These are phyloP conservation scores for Autographa gamma DNA, from an alignment of 2,888 invertebrate genomes.

Conservation along the genomic window DNA sequence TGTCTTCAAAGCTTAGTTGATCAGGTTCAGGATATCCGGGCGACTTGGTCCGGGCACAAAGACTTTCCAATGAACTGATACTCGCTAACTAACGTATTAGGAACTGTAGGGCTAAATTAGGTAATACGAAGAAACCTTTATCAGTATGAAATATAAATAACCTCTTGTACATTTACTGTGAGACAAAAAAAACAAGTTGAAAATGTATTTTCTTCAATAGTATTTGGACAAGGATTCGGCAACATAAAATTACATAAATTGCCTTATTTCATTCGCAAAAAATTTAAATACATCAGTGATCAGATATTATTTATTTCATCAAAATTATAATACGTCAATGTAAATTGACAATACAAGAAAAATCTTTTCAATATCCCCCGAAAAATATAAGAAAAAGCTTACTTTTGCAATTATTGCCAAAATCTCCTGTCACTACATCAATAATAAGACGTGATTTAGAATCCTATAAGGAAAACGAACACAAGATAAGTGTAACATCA, in stretches of 20 bases:
- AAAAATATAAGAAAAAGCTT: not conserved
- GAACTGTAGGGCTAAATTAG: constrained; percentile 12
- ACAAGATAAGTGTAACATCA: constrained; percentile 42
- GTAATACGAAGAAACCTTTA: no score
- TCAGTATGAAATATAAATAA: no score
- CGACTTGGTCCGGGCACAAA: constrained; percentile 51
- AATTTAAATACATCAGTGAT: no score
- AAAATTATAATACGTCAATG: no score
- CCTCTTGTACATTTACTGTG: no score
- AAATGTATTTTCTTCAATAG: no score
- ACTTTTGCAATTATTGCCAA: not conserved
- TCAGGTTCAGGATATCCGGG: constrained; percentile 44
- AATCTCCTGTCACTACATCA: constrained; percentile 17
- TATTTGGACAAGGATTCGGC: no score
- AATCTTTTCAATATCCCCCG: not conserved
- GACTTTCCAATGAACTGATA: constrained; percentile 46
- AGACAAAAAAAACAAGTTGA: no score
- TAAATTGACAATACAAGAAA: not conserved
- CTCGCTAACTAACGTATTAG: constrained; percentile 41
- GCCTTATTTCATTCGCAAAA: no score
- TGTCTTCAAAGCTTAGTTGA: constrained; percentile 42
- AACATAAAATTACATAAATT: no score
- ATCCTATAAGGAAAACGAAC: constrained; percentile 43
- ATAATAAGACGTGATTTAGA: constrained; percentile 29
- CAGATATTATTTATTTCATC: no score